phyloP scores from a whole-genome alignment of 2,113 vertebrate genomes.

The Thunnus thynnus region DNA sequence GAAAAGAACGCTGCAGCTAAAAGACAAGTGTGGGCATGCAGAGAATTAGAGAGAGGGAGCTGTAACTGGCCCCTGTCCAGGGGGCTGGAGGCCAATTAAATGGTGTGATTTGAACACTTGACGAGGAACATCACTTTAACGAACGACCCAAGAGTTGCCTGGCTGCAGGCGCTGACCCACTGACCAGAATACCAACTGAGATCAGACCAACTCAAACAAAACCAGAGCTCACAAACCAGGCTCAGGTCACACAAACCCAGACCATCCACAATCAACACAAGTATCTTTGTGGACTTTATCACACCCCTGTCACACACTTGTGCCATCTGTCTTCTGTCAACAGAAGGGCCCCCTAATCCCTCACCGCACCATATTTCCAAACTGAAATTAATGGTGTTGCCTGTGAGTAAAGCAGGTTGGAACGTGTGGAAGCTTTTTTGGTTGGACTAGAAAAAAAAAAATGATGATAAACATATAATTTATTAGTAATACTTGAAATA shows the following conservation, averaged over 20 bases:
- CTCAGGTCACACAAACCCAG: conserved; percentile 24
- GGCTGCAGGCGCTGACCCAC: conserved; percentile 68
- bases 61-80: conserved; percentile 65
- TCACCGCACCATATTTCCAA: background rate
- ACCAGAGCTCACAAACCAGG: conserved; percentile 31
- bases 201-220: conserved; percentile 54
- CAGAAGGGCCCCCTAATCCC: background rate
- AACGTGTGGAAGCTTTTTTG: background rate
- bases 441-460: background rate
- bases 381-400: background rate
- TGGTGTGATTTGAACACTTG: conserved; percentile 67
- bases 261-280: conserved; percentile 18
- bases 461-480: background rate
- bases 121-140: conserved; percentile 68
- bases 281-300: background rate
- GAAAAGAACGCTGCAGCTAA: conserved; percentile 15
- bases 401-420: background rate
- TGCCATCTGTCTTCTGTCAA: conserved; percentile 19
- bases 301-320: conserved; percentile 19
- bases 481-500: no score
- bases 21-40: conserved; percentile 22
- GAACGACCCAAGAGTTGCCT: conserved; percentile 47
- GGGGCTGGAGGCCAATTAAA: conserved; percentile 70
- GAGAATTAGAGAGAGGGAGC: conserved; percentile 20
- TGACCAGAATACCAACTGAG: conserved; percentile 65